A percentile compares a stretch with the other conserved stretches of the same genome.
Evolutionary conservation across 2,888 invertebrate species (phyloP).

Genomic region (Pollenia amentaria): DNA sequence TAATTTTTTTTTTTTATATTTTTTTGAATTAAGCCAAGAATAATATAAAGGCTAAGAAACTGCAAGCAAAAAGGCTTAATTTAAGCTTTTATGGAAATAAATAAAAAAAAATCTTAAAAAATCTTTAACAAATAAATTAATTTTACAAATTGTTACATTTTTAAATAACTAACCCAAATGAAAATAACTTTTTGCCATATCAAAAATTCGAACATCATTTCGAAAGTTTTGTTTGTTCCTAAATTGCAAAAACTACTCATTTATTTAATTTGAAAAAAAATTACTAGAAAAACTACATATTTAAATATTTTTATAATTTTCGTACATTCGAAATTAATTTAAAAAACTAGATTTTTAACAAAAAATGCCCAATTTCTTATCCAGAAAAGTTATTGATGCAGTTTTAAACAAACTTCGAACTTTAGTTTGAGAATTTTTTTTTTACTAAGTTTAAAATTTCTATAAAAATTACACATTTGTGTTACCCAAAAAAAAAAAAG

Average conservation of each 20-base stretch:
- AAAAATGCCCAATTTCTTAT: no score
- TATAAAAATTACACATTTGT: neutral
- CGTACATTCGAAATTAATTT: neutral
- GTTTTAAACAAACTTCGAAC: neutral
- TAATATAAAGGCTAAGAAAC: constrained; percentile 24
- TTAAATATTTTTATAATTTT: neutral
- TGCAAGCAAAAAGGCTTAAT: neutral
- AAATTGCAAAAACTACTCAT: no score
- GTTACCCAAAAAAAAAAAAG: neutral
- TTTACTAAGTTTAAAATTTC: neutral
- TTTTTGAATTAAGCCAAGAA: constrained; percentile 11
- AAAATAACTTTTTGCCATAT: neutral
- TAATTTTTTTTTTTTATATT: neutral
- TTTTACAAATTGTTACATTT: no score
- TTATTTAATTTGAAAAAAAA: no score
- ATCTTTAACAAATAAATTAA: no score
- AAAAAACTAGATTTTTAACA: no score
- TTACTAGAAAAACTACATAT: no score
- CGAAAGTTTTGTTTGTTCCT: neutral
- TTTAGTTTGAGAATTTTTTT: neutral
- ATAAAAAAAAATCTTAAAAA: neutral
- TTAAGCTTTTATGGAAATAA: neutral
- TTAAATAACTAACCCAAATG: no score
- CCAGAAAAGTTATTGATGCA: no score
- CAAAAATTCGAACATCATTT: constrained; percentile 28